Conservation (phyloP, 2,797 vertebrate genomes). For the Pempheris klunzingeri region DNA sequence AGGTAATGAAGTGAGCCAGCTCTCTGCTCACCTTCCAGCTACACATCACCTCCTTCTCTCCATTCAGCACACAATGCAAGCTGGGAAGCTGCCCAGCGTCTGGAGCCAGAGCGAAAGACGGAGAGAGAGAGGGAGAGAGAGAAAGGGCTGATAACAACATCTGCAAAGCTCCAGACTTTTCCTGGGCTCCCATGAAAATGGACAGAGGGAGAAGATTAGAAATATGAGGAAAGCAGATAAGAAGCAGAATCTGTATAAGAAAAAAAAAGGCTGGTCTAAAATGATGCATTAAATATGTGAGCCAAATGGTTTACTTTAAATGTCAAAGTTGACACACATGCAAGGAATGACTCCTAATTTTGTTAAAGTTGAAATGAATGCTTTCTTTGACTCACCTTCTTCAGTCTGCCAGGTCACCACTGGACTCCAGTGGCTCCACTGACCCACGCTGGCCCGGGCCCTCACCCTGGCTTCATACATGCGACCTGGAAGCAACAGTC, state of each 20-base stretch:
- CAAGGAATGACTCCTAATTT: not conserved
- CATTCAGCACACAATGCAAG: constrained; percentile 78
- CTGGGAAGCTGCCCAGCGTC: constrained; percentile 58
- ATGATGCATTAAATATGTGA: not conserved
- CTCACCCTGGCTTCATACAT: constrained; percentile 80
- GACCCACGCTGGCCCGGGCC: constrained; percentile 52
- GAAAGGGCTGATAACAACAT: constrained; percentile 22
- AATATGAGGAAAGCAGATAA: constrained; percentile 51
- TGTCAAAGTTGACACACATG: not conserved
- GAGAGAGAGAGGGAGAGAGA: constrained; percentile 6
- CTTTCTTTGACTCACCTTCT: constrained; percentile 58
- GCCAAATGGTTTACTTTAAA: constrained; percentile 1
- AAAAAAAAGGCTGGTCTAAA: not conserved
- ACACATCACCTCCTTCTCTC: constrained; percentile 73
- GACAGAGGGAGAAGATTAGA: constrained; percentile 40
- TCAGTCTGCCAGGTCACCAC: constrained; percentile 73
- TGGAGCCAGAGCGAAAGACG: constrained; percentile 31
- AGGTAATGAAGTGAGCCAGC: constrained; percentile 70
- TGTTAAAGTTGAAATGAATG: not conserved
- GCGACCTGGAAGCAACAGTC: constrained; percentile 49
- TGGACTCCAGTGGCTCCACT: constrained; percentile 84
- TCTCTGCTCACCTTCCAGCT: constrained; percentile 82
- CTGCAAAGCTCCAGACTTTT: constrained; percentile 22
- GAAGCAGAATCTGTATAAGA: not conserved
- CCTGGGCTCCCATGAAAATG: not conserved